phyloP scores from a whole-genome alignment of 1,140 invertebrate species.

The Trinorchestia longiramus region DNA sequence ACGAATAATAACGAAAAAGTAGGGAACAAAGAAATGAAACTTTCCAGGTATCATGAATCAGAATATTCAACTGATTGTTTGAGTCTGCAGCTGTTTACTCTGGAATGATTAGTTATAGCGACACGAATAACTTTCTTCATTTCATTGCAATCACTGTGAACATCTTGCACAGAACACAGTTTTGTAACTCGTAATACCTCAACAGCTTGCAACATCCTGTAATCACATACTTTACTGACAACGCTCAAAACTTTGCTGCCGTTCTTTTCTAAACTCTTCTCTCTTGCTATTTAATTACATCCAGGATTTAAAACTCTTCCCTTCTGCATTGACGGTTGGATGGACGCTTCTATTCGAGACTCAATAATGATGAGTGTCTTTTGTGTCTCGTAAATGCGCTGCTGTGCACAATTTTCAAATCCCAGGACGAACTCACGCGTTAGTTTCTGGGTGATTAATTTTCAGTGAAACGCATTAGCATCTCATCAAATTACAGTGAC shows the following conservation, averaged over 20 bases:
- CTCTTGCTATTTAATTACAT: too few relatives aligned
- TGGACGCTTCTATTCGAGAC: background rate
- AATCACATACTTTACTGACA: background rate
- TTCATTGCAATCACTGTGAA: too few relatives aligned
- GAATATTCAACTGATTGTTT: too few relatives aligned
- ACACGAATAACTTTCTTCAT: too few relatives aligned
- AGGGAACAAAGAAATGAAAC: too few relatives aligned
- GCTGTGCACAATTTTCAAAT: background rate
- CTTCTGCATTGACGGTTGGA: background rate
- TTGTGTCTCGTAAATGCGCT: background rate
- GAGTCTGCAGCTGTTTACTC: too few relatives aligned
- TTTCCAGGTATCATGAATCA: too few relatives aligned
- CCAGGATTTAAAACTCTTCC: background rate
- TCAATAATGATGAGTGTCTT: background rate
- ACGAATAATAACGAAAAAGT: too few relatives aligned
- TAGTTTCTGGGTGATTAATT: constrained; percentile 15
- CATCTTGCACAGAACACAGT: background rate
- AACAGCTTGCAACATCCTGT: background rate
- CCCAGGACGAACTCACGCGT: background rate
- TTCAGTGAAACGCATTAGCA: background rate
- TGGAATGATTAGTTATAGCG: too few relatives aligned
- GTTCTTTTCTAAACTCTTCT: background rate
- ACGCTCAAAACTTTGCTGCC: background rate
- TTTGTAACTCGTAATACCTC: background rate
- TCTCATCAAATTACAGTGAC: background rate